Conservation (phyloP, 2,888 invertebrate species). For the Cancer borealis region DNA sequence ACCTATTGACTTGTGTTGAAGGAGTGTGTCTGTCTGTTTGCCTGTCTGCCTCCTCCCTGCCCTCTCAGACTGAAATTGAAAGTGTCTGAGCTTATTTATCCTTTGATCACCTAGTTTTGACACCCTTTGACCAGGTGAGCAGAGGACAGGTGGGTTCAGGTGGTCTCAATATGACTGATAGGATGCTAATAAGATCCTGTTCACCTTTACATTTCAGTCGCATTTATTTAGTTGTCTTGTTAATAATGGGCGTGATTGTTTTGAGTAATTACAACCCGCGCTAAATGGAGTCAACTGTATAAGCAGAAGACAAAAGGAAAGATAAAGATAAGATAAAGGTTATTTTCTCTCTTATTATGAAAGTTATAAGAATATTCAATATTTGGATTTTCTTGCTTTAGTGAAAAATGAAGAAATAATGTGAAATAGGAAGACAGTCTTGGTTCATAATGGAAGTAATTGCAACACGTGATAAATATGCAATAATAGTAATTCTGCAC, state of each 20-base stretch:
- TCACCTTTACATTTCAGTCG: neutral
- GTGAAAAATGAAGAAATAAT: neutral
- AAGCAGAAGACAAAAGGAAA: neutral
- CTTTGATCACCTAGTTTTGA: slow-evolving; percentile 39
- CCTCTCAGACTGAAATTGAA: neutral
- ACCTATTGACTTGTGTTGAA: neutral
- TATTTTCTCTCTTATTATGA: neutral
- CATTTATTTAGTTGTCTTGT: neutral
- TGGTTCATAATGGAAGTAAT: neutral
- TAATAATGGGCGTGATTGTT: no score
- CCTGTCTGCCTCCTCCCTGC: neutral
- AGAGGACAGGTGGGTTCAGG: slow-evolving; percentile 17
- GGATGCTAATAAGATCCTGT: neutral
- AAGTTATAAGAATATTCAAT: neutral
- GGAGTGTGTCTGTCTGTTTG: neutral
- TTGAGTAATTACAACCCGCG: no score
- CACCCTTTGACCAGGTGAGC: slow-evolving; percentile 34
- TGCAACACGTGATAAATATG: neutral
- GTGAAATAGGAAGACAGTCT: neutral
- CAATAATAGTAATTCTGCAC: neutral
- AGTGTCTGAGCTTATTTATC: neutral
- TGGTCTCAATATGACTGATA: neutral
- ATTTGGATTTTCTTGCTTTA: neutral
- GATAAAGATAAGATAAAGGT: neutral
- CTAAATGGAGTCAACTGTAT: no score